A percentile compares a stretch with the other conserved stretches of the same genome.
phyloP scores from a whole-genome alignment of 2,888 invertebrate genomes.

The Rhagonycha fulva region DNA sequence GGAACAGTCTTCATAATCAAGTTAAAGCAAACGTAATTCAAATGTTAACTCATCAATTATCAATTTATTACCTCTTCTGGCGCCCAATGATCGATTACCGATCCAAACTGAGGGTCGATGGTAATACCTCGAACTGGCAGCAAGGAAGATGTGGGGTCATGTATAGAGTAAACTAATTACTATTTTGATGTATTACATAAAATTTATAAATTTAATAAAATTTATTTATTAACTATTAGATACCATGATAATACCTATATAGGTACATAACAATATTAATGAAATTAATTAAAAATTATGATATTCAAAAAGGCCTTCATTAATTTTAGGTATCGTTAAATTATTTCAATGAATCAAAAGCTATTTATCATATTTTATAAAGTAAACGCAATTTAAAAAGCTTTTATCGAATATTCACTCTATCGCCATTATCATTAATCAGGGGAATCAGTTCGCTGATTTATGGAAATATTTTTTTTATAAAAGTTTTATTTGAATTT shows the following conservation, averaged over 20 bases:
- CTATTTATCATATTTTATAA: background rate
- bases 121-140: constrained; percentile 79
- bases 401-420: background rate
- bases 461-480: background rate
- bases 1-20: constrained; percentile 8
- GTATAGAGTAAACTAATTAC: constrained; percentile 82
- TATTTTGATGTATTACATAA: constrained; percentile 47
- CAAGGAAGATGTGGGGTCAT: constrained; percentile 77
- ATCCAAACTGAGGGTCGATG: constrained; percentile 78
- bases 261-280: too few relatives aligned
- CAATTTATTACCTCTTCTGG: constrained; percentile 63
- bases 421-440: background rate
- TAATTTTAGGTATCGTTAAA: background rate
- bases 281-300: background rate
- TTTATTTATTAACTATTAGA: background rate
- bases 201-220: background rate
- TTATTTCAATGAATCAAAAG: background rate
- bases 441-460: background rate
- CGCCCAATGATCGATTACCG: constrained; percentile 81
- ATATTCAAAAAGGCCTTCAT: background rate
- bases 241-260: background rate
- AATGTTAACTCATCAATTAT: constrained; percentile 1
- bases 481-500: background rate
- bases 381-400: background rate
- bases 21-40: constrained; percentile 2